These are phyloP conservation scores for Prionace glauca DNA, from an alignment of 2,797 vertebrate genomes.

Conservation along the genomic window DNA sequence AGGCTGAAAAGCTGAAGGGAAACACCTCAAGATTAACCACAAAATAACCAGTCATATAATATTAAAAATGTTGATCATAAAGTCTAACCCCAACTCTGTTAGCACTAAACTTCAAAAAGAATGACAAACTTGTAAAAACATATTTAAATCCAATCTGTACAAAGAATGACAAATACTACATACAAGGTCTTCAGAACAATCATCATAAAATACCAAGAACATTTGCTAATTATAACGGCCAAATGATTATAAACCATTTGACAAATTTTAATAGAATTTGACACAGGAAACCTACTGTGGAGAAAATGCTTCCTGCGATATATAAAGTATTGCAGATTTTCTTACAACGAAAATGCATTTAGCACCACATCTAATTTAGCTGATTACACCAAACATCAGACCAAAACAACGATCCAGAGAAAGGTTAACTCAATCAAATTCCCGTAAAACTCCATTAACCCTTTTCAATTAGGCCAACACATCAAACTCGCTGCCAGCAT, in stretches of 20 bases:
- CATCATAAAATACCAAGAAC: background rate
- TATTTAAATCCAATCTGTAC: background rate
- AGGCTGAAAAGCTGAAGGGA: background rate
- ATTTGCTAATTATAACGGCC: background rate
- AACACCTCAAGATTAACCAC: background rate
- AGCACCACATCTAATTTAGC: conserved; percentile 19
- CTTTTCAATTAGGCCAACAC: conserved; percentile 4
- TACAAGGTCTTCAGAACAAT: background rate
- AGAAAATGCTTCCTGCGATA: background rate
- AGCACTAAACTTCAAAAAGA: background rate
- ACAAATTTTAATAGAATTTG: background rate
- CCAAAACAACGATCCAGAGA: conserved; percentile 14
- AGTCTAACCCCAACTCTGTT: background rate
- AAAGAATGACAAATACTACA: background rate
- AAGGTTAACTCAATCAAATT: conserved; percentile 7
- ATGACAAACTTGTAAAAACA: background rate
- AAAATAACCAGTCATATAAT: background rate
- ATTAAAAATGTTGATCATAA: background rate
- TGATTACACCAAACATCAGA: background rate
- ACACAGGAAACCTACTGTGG: background rate
- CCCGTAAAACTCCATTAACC: background rate
- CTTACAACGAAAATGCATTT: background rate
- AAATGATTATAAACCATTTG: background rate
- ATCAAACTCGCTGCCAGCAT: no score
- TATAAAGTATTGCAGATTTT: background rate